phyloP scores from a whole-genome alignment of 2,888 invertebrate genomes.

The Hofmannophila pseudospretella region DNA sequence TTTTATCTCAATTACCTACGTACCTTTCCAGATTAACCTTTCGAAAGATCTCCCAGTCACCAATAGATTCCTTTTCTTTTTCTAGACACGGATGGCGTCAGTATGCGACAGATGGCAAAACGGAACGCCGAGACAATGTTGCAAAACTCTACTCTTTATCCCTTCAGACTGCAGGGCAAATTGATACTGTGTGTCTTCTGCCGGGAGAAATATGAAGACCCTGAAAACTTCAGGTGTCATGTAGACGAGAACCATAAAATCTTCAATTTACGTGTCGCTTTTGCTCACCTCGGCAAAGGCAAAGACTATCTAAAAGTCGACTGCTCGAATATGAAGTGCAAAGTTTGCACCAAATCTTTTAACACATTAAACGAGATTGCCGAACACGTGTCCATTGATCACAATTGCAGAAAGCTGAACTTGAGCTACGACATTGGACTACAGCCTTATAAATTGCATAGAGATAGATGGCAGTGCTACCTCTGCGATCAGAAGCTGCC shows the following conservation, averaged over 20 bases:
- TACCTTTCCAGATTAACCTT: no score
- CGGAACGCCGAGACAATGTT: conserved; percentile 60
- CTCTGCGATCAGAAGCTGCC: conserved; percentile 47
- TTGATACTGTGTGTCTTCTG: conserved; percentile 61
- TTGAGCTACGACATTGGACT: conserved; percentile 45
- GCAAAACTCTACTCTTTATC: conserved; percentile 57
- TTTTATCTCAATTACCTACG: no score
- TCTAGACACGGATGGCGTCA: conserved; percentile 50
- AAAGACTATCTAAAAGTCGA: conserved; percentile 61
- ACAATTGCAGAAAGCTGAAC: conserved; percentile 36
- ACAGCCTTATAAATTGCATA: conserved; percentile 54
- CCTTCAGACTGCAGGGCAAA: conserved; percentile 56
- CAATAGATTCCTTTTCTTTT: conserved; percentile 49
- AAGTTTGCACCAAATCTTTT: conserved; percentile 38
- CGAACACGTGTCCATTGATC: conserved; percentile 40
- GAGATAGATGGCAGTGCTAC: conserved; percentile 45
- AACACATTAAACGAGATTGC: conserved; percentile 40
- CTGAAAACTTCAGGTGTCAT: conserved; percentile 46
- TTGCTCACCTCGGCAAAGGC: conserved; percentile 44
- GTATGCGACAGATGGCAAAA: conserved; percentile 39
- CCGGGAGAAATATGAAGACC: conserved; percentile 50
- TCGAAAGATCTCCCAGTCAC: conserved; percentile 31
- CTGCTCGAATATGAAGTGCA: conserved; percentile 46
- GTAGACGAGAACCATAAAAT: conserved; percentile 40
- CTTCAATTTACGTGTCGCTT: conserved; percentile 50